phyloP scores from a whole-genome alignment of 2,888 invertebrate genomes.

The Agonopterix heracliana region DNA sequence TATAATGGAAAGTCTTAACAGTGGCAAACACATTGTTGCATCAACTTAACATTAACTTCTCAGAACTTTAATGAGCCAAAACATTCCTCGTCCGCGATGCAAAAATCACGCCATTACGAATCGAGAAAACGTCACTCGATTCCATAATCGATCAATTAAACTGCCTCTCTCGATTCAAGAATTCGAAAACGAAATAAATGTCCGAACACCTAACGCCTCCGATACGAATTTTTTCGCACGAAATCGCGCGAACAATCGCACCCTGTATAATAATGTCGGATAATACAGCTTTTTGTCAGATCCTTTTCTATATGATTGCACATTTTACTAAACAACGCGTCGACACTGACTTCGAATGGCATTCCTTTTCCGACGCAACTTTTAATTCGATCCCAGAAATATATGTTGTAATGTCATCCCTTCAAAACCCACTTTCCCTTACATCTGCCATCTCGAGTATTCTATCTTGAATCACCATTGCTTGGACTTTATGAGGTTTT shows the following conservation, averaged over 20 bases:
- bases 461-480: conserved; percentile 10
- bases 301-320: conserved; percentile 64
- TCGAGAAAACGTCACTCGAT: conserved; percentile 27
- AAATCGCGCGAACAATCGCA: conserved; percentile 46
- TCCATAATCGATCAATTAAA: conserved; percentile 53
- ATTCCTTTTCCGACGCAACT: conserved; percentile 31
- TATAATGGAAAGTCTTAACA: too few species aligned
- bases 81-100: conserved; percentile 21
- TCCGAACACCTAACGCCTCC: conserved; percentile 26
- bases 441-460: conserved; percentile 3
- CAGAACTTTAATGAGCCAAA: conserved; percentile 23
- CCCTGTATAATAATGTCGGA: conserved; percentile 48
- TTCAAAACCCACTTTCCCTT: conserved; percentile 18
- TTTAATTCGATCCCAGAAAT: conserved; percentile 21
- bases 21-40: conserved; percentile 6
- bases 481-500: conserved; percentile 14
- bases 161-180: conserved; percentile 26
- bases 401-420: conserved; percentile 8
- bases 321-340: conserved; percentile 61
- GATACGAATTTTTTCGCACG: conserved; percentile 43
- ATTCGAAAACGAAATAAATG: conserved; percentile 27
- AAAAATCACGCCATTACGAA: conserved; percentile 25
- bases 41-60: conserved; percentile 23
- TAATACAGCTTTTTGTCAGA: conserved; percentile 51
- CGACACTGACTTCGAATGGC: conserved; percentile 32